Evolutionary conservation across 2,113 vertebrate species (phyloP), one percentile per base, ranked within the genome.

Genomic region (Fregata magnificens): DNA sequence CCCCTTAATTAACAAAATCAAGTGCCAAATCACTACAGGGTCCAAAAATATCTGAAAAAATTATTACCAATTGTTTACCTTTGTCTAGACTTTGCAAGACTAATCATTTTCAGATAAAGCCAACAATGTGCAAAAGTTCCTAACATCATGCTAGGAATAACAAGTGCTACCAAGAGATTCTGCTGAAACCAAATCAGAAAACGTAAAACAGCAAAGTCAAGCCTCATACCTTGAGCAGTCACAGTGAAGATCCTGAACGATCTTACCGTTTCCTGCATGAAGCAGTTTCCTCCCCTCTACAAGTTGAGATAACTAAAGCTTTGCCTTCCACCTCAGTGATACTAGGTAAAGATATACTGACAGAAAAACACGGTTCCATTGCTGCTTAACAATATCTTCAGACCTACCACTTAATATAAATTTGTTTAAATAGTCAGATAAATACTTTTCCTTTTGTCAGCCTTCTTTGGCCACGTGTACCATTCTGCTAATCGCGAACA

Each of bases 61-160:
- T 81, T 61, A 86, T 70, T 36, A 95, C 84, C 91, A 97, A 94
- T 95, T 95, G 34, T 85, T 96, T 93, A 90, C 76, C 89, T 93
- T 87, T 95, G 90, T 74, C 95, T 98, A 98, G 97, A 98, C 98
- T 98, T 98, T 99, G 98, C 98, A 99, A 99, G 98, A 98, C 96
- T 98, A 98, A 98, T 95, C 97, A 98, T 90, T 97, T 97, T 96
- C 96, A 98, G 92, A 97, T 72, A 95, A 97, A 95, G 58, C 90
- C 58, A 94, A 96, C 52, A 98, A 98, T 98, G 98, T 98, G 98
- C 98, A 98, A 98, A 98, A 92, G 71, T 95, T 97, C 97, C 98
- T 92, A 98, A 97, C 95, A 90, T 92, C 82, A 81, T 73, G 82
- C 61, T 70, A 95, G 92, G 95, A 94, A 92, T 85, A 97, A 94